Evolutionary conservation across 2,797 vertebrate species (phyloP), one percentile per base, ranked within the genome.

Genomic region (Crenichthys baileyi): DNA sequence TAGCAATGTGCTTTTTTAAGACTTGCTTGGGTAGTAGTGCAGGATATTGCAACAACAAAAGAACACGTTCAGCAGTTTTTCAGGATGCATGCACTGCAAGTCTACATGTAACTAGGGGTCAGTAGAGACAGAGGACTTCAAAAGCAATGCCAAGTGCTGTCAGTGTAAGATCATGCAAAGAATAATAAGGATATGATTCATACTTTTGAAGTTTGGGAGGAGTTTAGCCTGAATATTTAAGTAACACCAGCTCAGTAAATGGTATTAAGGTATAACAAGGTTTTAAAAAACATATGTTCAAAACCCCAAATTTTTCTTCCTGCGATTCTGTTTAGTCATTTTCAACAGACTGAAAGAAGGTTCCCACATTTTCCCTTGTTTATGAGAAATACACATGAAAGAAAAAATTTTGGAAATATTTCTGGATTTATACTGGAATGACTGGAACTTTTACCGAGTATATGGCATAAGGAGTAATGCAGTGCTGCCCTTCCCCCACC

Each of bases 1-100:
- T 4, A 83, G 88, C 92, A 95, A 93, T 94, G 91, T 91, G 86
- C 88, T 92, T 89, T 36, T 91, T 92, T 70, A 83, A 89, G 90
- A 86, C 89, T 86, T 13, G 81, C 91, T 89, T 91, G 91, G 86
- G 89, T 84, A 88, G 90, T 77, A 83, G 86, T 77, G 91, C 89
- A 87, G 88, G 88, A 91, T 78, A 90, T 91, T 83, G 83, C 80
- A 86, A 86, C 89, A 84, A 88, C 87, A 83, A 89, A 92, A 92
- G 85, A 78, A 65, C 84, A 46, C 82, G 84, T 84, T 94, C 92
- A 93, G 93, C 94, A 90, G 75, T 91, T 93, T 87, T 61, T 82
- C 75, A 89, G 87, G 90, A 92, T 89, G 91, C 90, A 87, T 89
- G 83, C 87, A 0, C 90, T 89, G 91, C 92, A 93, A 86, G 73